These are phyloP conservation scores for Lagopus leucura DNA, from an alignment of 2,113 vertebrate genomes.

Conservation along the genomic window DNA sequence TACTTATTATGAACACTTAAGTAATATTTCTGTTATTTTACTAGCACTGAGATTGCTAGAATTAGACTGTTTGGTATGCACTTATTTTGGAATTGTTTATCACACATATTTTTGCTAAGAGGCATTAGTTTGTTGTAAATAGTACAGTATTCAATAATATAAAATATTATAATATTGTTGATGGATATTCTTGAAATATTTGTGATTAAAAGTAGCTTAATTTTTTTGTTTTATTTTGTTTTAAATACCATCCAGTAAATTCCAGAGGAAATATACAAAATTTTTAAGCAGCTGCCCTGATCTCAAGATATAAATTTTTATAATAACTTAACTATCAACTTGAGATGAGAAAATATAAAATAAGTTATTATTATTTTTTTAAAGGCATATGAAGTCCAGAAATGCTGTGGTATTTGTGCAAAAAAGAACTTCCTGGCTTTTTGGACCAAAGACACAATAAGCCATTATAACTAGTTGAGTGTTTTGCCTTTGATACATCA, in stretches of 20 bases:
- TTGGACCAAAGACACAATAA: neutral
- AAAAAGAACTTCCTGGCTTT: neutral
- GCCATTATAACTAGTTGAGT: neutral
- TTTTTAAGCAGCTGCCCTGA: neutral
- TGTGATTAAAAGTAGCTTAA: neutral
- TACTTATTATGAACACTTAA: neutral
- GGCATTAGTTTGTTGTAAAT: neutral
- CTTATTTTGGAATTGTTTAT: neutral
- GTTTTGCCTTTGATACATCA: conserved; percentile 36
- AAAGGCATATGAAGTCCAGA: neutral
- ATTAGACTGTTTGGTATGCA: neutral
- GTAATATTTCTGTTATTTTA: neutral
- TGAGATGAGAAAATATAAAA: neutral
- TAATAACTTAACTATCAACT: neutral
- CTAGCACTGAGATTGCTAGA: neutral
- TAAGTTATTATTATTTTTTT: neutral
- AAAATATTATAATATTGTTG: neutral
- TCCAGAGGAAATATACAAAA: neutral
- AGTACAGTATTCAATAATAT: neutral
- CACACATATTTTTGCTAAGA: neutral
- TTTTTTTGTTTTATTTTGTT: neutral
- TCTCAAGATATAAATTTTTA: neutral
- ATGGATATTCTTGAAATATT: neutral
- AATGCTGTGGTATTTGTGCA: neutral
- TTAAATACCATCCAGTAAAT: neutral